Evolutionary conservation across 2,113 vertebrate genomes (phyloP).

Genomic region (Astatotilapia flaviijosephi): DNA sequence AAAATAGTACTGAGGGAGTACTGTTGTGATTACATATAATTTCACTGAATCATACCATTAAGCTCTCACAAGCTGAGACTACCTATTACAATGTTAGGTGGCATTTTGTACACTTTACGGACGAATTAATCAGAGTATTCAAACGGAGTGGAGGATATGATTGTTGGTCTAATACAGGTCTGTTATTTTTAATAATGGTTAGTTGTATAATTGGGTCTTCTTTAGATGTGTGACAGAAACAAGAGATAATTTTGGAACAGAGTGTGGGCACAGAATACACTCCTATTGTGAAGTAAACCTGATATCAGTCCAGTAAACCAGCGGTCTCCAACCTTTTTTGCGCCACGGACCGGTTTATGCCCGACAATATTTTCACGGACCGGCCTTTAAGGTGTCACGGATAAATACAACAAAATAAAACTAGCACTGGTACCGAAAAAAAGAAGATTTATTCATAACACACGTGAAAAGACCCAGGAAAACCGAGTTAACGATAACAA

Average conservation of each 20-base stretch:
- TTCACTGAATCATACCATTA: not conserved
- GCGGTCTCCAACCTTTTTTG: fast-evolving
- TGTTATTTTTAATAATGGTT: not conserved
- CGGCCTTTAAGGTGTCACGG: fast-evolving
- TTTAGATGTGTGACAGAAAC: not conserved
- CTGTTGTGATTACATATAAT: not conserved
- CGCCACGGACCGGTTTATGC: not conserved
- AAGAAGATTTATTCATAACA: not conserved
- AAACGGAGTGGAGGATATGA: not conserved
- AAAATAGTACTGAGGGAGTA: not conserved
- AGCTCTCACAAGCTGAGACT: not conserved
- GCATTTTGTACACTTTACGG: not conserved
- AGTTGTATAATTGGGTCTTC: not conserved
- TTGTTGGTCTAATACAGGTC: not conserved
- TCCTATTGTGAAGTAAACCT: not conserved
- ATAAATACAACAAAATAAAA: not conserved
- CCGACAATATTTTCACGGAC: not conserved
- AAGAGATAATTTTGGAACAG: not conserved
- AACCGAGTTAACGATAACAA: fast-evolving
- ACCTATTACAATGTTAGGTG: not conserved
- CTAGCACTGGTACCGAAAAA: not conserved
- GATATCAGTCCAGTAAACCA: not conserved
- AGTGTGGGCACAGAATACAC: not conserved
- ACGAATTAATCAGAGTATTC: not conserved
- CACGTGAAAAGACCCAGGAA: not conserved